Conservation (phyloP, 2,888 invertebrate genomes). For the Pammene fasciana region DNA sequence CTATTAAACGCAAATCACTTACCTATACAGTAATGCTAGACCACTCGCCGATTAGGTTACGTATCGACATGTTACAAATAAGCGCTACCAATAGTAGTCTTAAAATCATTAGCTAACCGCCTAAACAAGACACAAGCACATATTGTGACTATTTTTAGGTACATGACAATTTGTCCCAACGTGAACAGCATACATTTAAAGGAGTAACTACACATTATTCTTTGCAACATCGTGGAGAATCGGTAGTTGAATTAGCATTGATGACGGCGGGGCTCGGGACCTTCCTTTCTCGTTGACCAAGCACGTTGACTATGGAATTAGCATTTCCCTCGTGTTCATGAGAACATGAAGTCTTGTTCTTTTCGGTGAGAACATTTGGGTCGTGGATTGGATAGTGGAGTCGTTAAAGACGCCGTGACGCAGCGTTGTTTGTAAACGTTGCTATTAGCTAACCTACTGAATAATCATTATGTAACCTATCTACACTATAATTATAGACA, state of each 20-base stretch:
- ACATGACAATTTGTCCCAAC: constrained; percentile 11
- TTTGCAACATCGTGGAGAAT: constrained; percentile 10
- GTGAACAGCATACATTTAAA: constrained; percentile 14
- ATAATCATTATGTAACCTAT: background rate
- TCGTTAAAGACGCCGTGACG: constrained; percentile 47
- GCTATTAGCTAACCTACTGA: constrained; percentile 14
- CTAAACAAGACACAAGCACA: constrained; percentile 17
- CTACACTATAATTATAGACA: constrained; percentile 11
- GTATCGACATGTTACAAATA: constrained; percentile 6
- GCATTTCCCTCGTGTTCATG: constrained; percentile 65
- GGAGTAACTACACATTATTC: constrained; percentile 6
- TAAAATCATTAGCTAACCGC: background rate
- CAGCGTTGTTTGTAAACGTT: constrained; percentile 33
- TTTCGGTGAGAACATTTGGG: constrained; percentile 68
- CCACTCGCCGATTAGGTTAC: constrained; percentile 1
- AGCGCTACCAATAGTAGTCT: background rate
- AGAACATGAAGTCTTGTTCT: constrained; percentile 59
- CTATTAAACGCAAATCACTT: background rate
- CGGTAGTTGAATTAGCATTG: constrained; percentile 16
- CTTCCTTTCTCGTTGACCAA: constrained; percentile 21
- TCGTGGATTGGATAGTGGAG: constrained; percentile 37
- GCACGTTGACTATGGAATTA: constrained; percentile 48
- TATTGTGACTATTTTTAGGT: constrained; percentile 8
- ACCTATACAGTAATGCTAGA: constrained; percentile 2
- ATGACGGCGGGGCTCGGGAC: background rate